A percentile compares a stretch with the other conserved stretches of the same genome.
phyloP scores from a whole-genome alignment of 2,888 invertebrate genomes.

The Apantesis nais region DNA sequence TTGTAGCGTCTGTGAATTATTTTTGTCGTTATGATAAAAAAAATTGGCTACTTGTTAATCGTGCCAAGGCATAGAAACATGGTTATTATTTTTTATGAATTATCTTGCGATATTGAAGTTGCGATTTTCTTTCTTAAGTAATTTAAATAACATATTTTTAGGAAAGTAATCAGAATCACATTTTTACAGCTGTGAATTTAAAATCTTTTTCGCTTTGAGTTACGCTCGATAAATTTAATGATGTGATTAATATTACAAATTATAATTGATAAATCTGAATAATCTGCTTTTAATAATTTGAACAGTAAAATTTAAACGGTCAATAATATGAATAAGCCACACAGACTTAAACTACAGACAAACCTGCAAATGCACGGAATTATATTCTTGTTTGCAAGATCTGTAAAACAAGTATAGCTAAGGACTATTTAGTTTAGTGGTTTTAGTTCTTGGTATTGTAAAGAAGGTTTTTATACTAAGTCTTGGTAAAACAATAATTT shows the following conservation, averaged over 20 bases:
- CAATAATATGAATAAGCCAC: not conserved
- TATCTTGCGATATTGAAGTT: not conserved
- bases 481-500: too few species aligned
- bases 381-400: not conserved
- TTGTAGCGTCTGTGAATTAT: slow-evolving; percentile 44
- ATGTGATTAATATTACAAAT: too few species aligned
- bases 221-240: not conserved
- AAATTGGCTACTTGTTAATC: slow-evolving; percentile 37
- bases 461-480: too few species aligned
- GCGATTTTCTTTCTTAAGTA: not conserved
- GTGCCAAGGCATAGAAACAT: slow-evolving; percentile 47
- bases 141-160: not conserved
- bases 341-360: not conserved
- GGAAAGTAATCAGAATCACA: not conserved
- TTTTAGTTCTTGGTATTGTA: too few species aligned
- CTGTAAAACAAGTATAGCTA: not conserved
- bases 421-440: too few species aligned
- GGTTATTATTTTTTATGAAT: not conserved
- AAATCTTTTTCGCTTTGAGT: not conserved
- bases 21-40: slow-evolving; percentile 47
- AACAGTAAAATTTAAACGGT: not conserved
- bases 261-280: too few species aligned
- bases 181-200: not conserved
- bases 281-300: not conserved
- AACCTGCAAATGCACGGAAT: not conserved